Conservation (phyloP, 2,797 vertebrate genomes). For the Balearica regulorum region DNA sequence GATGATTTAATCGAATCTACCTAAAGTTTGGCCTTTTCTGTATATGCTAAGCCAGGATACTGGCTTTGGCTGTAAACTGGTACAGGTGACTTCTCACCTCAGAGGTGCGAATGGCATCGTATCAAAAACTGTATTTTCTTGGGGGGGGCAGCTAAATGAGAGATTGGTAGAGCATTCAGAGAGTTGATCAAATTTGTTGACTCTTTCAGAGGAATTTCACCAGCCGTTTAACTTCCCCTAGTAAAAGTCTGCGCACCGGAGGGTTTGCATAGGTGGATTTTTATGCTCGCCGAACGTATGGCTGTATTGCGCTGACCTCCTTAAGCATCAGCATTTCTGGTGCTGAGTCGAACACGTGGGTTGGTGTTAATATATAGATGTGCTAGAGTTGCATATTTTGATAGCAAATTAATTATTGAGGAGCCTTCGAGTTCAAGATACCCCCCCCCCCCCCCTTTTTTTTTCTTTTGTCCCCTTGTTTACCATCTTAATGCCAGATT, state of each 20-base stretch:
- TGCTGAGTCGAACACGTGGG: fast-evolving
- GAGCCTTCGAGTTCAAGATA: background rate
- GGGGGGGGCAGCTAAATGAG: fast-evolving
- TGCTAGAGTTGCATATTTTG: background rate
- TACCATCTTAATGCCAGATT: background rate
- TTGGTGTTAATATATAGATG: background rate
- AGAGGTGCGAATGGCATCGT: fast-evolving
- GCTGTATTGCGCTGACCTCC: background rate
- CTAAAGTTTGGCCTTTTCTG: background rate
- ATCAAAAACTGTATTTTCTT: background rate
- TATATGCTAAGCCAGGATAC: fast-evolving
- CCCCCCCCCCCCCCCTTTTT: too few species aligned
- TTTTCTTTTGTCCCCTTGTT: background rate
- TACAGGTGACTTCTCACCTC: background rate
- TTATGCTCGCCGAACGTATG: fast-evolving
- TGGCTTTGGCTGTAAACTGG: background rate
- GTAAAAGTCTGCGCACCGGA: fast-evolving
- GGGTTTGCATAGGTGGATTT: background rate
- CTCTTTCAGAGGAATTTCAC: background rate
- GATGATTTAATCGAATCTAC: background rate
- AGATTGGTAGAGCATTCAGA: background rate
- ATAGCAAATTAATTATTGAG: background rate
- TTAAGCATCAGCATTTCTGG: background rate
- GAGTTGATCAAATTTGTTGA: background rate
- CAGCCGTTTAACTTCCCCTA: background rate